phyloP scores from a whole-genome alignment of 2,113 vertebrate genomes.

The Stomatorhinus ivindoensis region DNA sequence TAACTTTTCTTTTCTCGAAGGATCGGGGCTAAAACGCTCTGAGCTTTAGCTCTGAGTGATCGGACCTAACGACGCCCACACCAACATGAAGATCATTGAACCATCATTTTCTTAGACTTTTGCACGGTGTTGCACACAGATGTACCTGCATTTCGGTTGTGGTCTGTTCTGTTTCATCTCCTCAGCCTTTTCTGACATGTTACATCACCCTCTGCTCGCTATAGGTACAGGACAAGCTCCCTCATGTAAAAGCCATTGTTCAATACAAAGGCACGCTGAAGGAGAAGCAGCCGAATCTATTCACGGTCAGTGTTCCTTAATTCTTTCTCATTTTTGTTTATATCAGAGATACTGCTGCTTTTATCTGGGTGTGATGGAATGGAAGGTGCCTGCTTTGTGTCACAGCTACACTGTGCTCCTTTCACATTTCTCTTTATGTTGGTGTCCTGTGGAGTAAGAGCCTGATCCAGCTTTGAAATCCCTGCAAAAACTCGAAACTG shows the following conservation, averaged over 20 bases:
- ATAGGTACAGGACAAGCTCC: slow-evolving; percentile 65
- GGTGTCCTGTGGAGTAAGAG: neutral
- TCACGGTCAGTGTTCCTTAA: slow-evolving; percentile 37
- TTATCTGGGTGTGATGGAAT: neutral
- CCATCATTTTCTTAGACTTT: neutral
- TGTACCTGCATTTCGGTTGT: neutral
- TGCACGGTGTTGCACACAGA: neutral
- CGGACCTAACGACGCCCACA: too few relatives aligned
- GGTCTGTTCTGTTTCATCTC: neutral
- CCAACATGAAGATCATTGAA: neutral
- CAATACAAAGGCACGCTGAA: slow-evolving; percentile 69
- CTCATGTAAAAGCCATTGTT: slow-evolving; percentile 81
- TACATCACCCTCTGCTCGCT: neutral
- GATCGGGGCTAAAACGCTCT: too few relatives aligned
- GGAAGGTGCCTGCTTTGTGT: neutral
- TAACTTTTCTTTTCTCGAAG: too few relatives aligned
- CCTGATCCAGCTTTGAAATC: neutral
- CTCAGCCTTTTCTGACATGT: neutral
- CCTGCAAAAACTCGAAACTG: neutral
- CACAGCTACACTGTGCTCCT: neutral
- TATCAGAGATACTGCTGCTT: neutral
- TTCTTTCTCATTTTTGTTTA: neutral
- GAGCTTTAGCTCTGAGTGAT: too few relatives aligned
- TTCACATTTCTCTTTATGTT: neutral
- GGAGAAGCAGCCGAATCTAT: slow-evolving; percentile 69